Evolutionary conservation across 2,113 vertebrate genomes (phyloP).

Genomic region (Urocitellus parryii): DNA sequence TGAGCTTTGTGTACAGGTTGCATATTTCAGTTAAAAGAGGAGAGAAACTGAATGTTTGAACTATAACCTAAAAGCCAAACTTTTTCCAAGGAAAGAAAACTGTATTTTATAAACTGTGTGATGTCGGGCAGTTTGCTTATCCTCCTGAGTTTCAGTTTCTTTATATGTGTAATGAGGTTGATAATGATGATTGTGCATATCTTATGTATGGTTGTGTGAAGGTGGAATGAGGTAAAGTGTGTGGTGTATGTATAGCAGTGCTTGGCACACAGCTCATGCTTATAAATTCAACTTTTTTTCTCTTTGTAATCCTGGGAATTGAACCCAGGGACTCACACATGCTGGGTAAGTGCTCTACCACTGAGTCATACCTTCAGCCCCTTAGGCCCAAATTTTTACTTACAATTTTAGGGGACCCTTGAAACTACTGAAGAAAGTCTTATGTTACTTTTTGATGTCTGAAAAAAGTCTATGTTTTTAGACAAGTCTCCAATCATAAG

Average conservation of each 20-base stretch:
- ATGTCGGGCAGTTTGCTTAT: not conserved
- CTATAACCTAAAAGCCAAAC: slow-evolving; percentile 9
- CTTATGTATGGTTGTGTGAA: not conserved
- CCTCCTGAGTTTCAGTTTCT: not conserved
- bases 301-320: not conserved
- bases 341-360: not conserved
- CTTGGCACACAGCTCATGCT: not conserved
- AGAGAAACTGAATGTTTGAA: slow-evolving; percentile 3
- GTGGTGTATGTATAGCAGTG: not conserved
- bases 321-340: not conserved
- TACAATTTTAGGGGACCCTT: not conserved
- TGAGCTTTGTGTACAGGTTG: not conserved
- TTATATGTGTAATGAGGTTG: not conserved
- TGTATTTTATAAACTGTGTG: not conserved
- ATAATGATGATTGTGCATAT: not conserved
- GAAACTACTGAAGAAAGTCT: not conserved
- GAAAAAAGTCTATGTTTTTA: not conserved
- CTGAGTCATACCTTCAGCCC: not conserved
- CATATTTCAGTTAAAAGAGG: slow-evolving; percentile 20
- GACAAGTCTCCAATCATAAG: not conserved
- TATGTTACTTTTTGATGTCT: not conserved
- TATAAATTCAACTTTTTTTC: not conserved
- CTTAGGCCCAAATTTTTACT: not conserved
- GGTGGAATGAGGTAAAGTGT: not conserved
- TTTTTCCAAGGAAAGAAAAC: not conserved